phyloP scores from a whole-genome alignment of 2,888 invertebrate genomes.

The Andrena haemorrhoa region DNA sequence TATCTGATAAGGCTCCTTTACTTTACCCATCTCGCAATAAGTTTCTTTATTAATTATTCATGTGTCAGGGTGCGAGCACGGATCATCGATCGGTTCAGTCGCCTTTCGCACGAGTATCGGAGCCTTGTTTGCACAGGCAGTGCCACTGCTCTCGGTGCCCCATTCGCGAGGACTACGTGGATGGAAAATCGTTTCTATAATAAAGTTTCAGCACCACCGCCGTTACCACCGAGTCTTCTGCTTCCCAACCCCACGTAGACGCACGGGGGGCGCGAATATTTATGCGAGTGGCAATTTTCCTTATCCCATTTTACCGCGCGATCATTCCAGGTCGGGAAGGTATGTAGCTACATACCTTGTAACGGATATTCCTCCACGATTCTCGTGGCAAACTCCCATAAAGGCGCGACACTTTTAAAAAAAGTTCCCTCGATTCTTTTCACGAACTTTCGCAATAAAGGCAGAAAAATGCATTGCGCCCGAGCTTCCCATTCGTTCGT shows the following conservation, averaged over 20 bases:
- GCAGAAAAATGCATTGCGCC: too few relatives aligned
- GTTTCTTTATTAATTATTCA: too few relatives aligned
- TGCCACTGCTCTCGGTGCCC: too few relatives aligned
- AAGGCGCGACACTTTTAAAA: not conserved
- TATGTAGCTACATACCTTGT: not conserved
- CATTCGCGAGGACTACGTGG: too few relatives aligned
- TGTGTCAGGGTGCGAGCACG: too few relatives aligned
- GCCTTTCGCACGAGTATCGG: not conserved
- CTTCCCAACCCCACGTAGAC: not conserved
- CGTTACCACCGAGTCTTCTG: not conserved
- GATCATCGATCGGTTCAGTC: not conserved
- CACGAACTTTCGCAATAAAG: not conserved
- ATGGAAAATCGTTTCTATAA: not conserved
- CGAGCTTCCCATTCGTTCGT: not conserved
- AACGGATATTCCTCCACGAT: not conserved
- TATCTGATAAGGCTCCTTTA: not conserved
- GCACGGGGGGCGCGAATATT: not conserved
- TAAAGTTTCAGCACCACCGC: not conserved
- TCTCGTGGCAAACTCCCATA: not conserved
- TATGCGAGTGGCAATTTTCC: conserved; percentile 6
- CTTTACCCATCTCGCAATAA: too few relatives aligned
- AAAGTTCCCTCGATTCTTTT: not conserved
- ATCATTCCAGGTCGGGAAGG: not conserved
- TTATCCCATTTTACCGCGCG: not conserved
- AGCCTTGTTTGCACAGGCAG: too few relatives aligned